Percentiles rank a stretch among this genome's conserved stretches.
phyloP scores from a whole-genome alignment of 2,888 invertebrate genomes.

The Cryptus armator region DNA sequence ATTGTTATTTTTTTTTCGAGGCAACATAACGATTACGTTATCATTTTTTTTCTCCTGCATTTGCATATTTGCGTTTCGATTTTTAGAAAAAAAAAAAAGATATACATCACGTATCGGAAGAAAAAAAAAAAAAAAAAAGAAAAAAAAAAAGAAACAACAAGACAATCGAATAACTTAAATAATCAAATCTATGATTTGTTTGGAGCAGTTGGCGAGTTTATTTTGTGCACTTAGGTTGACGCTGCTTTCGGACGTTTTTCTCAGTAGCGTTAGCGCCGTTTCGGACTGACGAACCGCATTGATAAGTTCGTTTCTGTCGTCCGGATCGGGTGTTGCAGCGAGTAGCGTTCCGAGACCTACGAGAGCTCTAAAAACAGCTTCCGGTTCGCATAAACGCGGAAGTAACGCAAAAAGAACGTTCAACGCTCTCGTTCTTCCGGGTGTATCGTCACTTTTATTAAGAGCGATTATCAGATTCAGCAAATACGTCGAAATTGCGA shows the following conservation, averaged over 20 bases:
- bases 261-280: constrained; percentile 74
- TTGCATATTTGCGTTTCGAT: constrained; percentile 7
- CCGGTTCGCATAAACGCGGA: constrained; percentile 88
- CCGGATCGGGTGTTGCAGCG: constrained; percentile 84
- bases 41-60: constrained; percentile 1
- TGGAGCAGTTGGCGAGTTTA: constrained; percentile 80
- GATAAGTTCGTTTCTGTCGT: constrained; percentile 77
- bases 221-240: constrained; percentile 69
- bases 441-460: constrained; percentile 86
- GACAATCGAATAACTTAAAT: constrained; percentile 69
- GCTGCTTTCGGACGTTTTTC: constrained; percentile 76
- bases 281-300: constrained; percentile 77
- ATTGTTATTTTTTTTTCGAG: constrained; percentile 50
- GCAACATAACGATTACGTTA: constrained; percentile 28
- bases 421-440: constrained; percentile 85
- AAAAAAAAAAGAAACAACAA: not conserved
- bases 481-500: constrained; percentile 91
- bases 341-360: constrained; percentile 92
- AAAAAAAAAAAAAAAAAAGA: constrained; percentile 2
- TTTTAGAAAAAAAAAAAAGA: constrained; percentile 22
- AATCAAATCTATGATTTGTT: constrained; percentile 81
- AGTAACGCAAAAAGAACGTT: constrained; percentile 87
- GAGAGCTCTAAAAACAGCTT: constrained; percentile 91
- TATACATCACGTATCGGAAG: constrained; percentile 2
- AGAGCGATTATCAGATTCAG: constrained; percentile 90